These are phyloP conservation scores for Oryzias melastigma DNA, from an alignment of 2,113 vertebrate species.

Conservation along the genomic window DNA sequence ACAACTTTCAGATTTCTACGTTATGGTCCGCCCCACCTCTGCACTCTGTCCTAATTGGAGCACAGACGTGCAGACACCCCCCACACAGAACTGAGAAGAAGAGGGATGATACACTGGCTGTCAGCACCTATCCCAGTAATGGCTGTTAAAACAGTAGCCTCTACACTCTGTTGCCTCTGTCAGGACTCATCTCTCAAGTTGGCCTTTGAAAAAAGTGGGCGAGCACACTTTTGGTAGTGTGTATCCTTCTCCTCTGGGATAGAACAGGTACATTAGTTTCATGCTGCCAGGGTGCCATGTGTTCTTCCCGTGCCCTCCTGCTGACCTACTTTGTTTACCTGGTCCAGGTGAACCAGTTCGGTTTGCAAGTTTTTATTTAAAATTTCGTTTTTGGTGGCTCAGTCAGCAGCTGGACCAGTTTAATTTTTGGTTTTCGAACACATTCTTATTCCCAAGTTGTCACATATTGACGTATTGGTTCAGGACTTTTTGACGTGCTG, in stretches of 20 bases:
- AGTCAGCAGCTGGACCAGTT: too few relatives aligned
- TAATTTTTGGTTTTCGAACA: too few relatives aligned
- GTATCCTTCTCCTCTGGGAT: slow-evolving; percentile 7
- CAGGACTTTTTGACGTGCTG: too few relatives aligned
- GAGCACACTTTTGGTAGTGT: slow-evolving; percentile 21
- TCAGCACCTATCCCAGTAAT: slow-evolving; percentile 67
- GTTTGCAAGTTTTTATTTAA: too few relatives aligned
- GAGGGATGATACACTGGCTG: slow-evolving; percentile 37
- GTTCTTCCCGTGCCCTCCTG: too few relatives aligned
- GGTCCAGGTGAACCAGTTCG: too few relatives aligned
- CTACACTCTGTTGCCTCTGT: slow-evolving; percentile 61
- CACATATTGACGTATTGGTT: too few relatives aligned
- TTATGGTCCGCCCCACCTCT: slow-evolving; percentile 27
- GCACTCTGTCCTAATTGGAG: slow-evolving; percentile 28
- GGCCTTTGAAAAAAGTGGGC: slow-evolving; percentile 33
- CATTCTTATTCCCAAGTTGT: too few relatives aligned
- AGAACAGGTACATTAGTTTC: slow-evolving; percentile 17
- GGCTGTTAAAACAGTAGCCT: slow-evolving; percentile 67
- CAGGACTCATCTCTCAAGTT: slow-evolving; percentile 50
- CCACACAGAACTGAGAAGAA: slow-evolving; percentile 3
- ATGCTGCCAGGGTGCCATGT: too few relatives aligned
- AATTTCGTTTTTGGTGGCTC: too few relatives aligned
- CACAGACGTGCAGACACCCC: background rate
- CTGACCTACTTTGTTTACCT: too few relatives aligned
- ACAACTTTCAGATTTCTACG: slow-evolving; percentile 24